Evolutionary conservation across 2,888 invertebrate species (phyloP).

Genomic region (Nemoura dubitans): DNA sequence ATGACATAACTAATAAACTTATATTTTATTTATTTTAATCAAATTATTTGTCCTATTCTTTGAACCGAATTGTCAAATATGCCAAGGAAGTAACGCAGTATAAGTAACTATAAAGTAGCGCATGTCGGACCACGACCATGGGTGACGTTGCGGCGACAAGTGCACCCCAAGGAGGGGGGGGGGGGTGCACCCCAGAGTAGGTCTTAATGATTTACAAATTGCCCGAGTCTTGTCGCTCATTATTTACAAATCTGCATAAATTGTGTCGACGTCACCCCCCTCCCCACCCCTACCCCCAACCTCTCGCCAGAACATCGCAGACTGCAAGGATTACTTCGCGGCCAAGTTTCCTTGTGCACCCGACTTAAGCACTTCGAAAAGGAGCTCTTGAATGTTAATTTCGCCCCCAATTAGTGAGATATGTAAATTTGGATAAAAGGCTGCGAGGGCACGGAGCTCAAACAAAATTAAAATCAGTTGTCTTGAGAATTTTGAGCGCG

Average conservation of each 20-base stretch:
- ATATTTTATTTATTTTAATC: too few species aligned
- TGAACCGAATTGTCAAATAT: too few species aligned
- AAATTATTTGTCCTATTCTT: too few species aligned
- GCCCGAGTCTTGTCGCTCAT: background rate
- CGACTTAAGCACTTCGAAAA: background rate
- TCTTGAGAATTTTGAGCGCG: conserved; percentile 7
- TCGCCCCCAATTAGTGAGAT: background rate
- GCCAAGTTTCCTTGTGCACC: background rate
- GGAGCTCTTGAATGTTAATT: background rate
- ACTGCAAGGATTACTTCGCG: background rate
- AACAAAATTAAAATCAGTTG: background rate
- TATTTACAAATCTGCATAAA: background rate
- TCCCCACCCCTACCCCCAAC: too few species aligned
- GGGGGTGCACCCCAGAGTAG: background rate
- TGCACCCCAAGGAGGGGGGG: too few species aligned
- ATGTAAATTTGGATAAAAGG: background rate
- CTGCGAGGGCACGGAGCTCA: background rate
- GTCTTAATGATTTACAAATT: background rate
- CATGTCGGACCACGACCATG: too few species aligned
- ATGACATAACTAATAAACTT: too few species aligned
- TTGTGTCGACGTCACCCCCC: background rate
- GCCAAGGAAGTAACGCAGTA: too few species aligned
- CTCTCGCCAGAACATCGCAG: background rate
- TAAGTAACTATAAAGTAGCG: too few species aligned
- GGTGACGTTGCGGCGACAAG: too few species aligned